These are phyloP conservation scores for Pangasius larnaudii DNA, from an alignment of 2,797 vertebrate genomes.

Conservation along the genomic window DNA sequence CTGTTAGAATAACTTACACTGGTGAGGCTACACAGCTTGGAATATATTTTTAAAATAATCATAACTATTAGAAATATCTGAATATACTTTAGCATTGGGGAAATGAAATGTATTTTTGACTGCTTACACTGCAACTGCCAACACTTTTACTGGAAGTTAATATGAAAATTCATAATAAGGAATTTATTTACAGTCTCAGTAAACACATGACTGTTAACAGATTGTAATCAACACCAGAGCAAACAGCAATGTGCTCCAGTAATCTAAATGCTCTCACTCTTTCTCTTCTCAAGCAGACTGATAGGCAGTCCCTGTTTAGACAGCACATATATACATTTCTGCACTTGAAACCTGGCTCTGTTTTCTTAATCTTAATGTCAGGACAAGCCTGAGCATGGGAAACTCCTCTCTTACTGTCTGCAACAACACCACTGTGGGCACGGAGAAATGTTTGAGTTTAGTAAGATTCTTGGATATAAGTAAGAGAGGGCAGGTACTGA, in stretches of 20 bases:
- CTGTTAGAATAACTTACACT: neutral
- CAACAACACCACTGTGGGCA: slow-evolving; percentile 1
- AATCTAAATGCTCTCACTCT: slow-evolving; percentile 45
- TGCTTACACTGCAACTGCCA: neutral
- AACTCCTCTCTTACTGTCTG: slow-evolving; percentile 42
- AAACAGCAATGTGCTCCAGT: slow-evolving; percentile 5
- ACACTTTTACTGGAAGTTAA: neutral
- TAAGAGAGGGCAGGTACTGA: neutral
- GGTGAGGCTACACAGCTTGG: neutral
- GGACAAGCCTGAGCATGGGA: slow-evolving; percentile 58
- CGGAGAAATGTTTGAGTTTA: neutral
- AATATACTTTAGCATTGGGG: neutral
- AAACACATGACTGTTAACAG: neutral
- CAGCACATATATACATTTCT: slow-evolving; percentile 54
- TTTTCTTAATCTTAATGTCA: slow-evolving; percentile 59
- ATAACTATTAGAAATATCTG: neutral
- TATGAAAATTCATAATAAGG: neutral
- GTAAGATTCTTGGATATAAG: neutral
- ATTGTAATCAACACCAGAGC: slow-evolving; percentile 2
- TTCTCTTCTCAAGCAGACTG: slow-evolving; percentile 27
- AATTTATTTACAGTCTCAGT: neutral
- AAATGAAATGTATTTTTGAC: neutral
- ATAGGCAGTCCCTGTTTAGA: slow-evolving; percentile 56
- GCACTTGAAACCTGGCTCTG: slow-evolving; percentile 60
- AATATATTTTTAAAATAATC: neutral